Conservation (phyloP, 2,888 invertebrate species). For the Folsomia manolachei region DNA sequence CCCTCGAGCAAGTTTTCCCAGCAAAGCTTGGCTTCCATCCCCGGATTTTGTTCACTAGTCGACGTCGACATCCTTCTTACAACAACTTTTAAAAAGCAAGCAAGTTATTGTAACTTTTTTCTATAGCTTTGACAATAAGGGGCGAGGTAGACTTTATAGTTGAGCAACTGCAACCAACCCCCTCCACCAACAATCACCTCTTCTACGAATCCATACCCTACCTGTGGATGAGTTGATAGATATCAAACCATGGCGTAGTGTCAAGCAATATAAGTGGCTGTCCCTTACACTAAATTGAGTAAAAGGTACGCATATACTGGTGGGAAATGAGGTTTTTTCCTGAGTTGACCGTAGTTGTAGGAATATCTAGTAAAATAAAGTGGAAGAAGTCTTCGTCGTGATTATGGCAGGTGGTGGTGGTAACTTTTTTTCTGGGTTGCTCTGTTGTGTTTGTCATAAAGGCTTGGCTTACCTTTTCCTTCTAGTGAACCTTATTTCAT, state of each 20-base stretch:
- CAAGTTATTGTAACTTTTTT: not conserved
- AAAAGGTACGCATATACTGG: not conserved
- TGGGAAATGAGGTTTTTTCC: not conserved
- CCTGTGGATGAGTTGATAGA: too few relatives aligned
- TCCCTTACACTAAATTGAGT: not conserved
- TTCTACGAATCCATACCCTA: not conserved
- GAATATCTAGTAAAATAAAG: not conserved
- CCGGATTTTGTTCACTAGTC: conserved; percentile 17
- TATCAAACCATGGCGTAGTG: not conserved
- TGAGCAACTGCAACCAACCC: not conserved
- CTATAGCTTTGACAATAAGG: not conserved
- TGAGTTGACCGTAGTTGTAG: conserved; percentile 4
- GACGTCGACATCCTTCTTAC: conserved; percentile 7
- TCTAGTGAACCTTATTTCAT: not conserved
- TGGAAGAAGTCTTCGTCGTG: not conserved
- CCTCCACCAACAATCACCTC: not conserved
- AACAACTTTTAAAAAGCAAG: not conserved
- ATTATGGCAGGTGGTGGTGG: conserved; percentile 18
- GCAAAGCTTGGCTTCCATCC: conserved; percentile 7
- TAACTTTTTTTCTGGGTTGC: conserved; percentile 14
- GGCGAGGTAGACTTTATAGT: not conserved
- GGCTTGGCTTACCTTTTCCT: not conserved
- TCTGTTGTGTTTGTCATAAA: not conserved
- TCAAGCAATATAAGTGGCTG: not conserved
- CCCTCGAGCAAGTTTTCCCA: conserved; percentile 20